A percentile compares a stretch with the other conserved stretches of the same genome.
phyloP scores from a whole-genome alignment of 2,888 invertebrate genomes.

The Teleogryllus oceanicus region DNA sequence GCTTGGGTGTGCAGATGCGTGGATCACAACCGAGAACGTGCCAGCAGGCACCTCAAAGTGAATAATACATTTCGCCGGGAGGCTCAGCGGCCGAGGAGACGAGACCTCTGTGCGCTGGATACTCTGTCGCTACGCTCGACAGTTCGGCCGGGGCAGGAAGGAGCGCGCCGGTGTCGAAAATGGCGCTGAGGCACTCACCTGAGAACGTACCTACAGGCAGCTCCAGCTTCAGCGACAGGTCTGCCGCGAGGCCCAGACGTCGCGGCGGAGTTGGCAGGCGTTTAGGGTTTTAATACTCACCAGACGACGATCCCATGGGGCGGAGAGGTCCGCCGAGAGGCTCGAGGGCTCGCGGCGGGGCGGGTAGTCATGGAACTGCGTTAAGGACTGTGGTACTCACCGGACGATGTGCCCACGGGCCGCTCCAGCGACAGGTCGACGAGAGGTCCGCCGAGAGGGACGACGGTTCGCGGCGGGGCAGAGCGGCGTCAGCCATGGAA shows the following conservation, averaged over 20 bases:
- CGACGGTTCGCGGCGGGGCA: background rate
- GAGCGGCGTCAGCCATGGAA: background rate
- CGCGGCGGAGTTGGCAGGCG: background rate
- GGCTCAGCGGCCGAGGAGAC: too few species aligned
- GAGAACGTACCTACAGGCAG: background rate
- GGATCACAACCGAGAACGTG: too few species aligned
- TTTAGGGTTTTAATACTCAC: constrained; percentile 41
- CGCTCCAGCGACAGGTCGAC: background rate
- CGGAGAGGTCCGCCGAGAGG: background rate
- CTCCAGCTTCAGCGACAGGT: background rate
- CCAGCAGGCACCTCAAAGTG: too few species aligned
- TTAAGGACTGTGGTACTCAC: background rate
- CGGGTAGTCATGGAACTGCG: background rate
- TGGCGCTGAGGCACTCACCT: background rate
- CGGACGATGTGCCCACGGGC: too few species aligned
- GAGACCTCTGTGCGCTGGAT: too few species aligned
- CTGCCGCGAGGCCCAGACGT: background rate
- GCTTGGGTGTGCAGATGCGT: too few species aligned
- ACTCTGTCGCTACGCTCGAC: too few species aligned
- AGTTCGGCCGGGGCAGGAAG: too few species aligned
- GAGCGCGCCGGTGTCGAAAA: too few species aligned
- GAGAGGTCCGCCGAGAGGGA: background rate
- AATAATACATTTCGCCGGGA: too few species aligned
- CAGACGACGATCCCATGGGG: background rate
- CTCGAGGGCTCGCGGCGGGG: background rate